These are phyloP conservation scores for Hoplostethus atlanticus DNA, from an alignment of 2,797 vertebrate species.

Conservation along the genomic window DNA sequence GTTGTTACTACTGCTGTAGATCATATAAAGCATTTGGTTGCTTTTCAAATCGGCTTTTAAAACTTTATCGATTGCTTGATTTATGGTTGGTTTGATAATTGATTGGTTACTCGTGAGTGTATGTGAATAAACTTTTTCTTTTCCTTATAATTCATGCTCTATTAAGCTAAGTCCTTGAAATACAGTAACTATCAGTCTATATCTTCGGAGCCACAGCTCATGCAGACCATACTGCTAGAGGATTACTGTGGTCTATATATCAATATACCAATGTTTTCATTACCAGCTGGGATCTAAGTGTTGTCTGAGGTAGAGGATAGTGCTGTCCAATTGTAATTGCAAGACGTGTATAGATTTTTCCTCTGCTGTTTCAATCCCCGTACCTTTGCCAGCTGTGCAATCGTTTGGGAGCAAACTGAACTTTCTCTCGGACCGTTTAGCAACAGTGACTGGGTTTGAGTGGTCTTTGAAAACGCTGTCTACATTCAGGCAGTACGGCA, in stretches of 20 bases:
- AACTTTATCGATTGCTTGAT: background rate
- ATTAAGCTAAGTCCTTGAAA: background rate
- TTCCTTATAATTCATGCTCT: background rate
- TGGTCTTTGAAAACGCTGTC: too few relatives aligned
- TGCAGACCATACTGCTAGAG: background rate
- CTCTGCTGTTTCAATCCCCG: background rate
- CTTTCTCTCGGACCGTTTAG: background rate
- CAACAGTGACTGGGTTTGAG: too few relatives aligned
- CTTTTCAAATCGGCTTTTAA: background rate
- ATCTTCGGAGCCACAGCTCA: background rate
- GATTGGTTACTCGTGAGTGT: background rate
- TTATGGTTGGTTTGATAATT: background rate
- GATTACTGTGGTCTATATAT: background rate
- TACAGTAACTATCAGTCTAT: background rate
- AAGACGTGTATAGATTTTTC: constrained; percentile 10
- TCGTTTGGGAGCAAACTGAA: constrained; percentile 13
- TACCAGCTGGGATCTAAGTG: background rate
- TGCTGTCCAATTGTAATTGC: constrained; percentile 13
- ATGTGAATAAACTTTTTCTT: background rate
- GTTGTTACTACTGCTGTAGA: background rate
- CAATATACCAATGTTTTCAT: constrained; percentile 3
- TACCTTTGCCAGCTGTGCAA: constrained; percentile 1
- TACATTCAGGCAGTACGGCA: too few relatives aligned
- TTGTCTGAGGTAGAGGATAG: background rate
- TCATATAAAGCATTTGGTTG: background rate